These are phyloP conservation scores for Pediacus dermestoides DNA, from an alignment of 2,888 invertebrate species.

Conservation along the genomic window DNA sequence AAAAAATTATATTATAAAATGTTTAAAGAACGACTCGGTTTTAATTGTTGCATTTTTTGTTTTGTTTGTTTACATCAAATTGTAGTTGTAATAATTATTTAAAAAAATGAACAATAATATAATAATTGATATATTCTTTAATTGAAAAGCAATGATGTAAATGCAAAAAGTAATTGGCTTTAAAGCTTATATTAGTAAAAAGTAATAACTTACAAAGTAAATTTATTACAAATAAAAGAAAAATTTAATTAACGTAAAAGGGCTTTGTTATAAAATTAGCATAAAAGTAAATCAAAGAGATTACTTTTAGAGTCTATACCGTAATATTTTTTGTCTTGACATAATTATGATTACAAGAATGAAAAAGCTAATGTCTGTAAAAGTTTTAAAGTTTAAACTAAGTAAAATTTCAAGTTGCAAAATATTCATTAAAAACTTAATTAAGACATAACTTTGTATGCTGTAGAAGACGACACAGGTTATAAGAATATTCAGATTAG, in stretches of 20 bases:
- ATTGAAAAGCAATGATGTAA: no score
- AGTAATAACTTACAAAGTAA: no score
- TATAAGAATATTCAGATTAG: conserved; percentile 11
- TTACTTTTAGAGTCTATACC: background rate
- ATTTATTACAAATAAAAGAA: background rate
- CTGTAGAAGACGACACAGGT: conserved; percentile 10
- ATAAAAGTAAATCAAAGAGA: background rate
- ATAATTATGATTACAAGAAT: conserved; percentile 1
- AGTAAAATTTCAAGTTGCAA: conserved; percentile 11
- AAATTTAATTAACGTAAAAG: conserved; percentile 1
- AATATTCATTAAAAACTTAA: conserved; percentile 22
- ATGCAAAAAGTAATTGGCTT: no score
- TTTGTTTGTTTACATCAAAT: no score
- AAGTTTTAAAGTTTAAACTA: background rate
- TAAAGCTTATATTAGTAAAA: background rate
- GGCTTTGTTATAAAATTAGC: background rate
- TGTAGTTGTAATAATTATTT: no score
- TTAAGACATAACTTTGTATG: conserved; percentile 18
- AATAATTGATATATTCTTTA: no score
- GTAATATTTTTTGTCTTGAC: background rate
- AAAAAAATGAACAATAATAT: no score
- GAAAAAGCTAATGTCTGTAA: background rate
- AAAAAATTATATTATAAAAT: no score
- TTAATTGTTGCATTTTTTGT: no score
- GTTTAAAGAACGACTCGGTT: no score